Conservation (phyloP, 2,888 invertebrate genomes). For the Alloplasta piceator region DNA sequence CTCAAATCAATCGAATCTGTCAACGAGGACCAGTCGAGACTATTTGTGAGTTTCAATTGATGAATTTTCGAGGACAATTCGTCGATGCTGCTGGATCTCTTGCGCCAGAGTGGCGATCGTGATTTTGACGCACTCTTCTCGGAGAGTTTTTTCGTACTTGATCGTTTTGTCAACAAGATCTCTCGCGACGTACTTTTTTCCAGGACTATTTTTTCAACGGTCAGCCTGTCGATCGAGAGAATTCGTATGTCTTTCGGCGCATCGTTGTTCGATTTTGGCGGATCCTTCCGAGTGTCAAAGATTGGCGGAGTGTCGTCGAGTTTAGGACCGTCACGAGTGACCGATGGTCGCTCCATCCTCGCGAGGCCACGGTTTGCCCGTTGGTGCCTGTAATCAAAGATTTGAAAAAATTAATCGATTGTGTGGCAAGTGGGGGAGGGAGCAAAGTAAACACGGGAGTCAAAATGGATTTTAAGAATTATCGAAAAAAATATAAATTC, state of each 20-base stretch:
- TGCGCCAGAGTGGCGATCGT: slow-evolving; percentile 40
- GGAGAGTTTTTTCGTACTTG: slow-evolving; percentile 67
- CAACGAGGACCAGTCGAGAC: slow-evolving; percentile 27
- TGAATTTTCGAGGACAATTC: slow-evolving; percentile 44
- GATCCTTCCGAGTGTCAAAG: slow-evolving; percentile 18
- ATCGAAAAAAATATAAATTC: too few relatives aligned
- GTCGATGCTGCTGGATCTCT: slow-evolving; percentile 54
- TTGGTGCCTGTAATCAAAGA: slow-evolving; percentile 64
- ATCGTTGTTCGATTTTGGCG: slow-evolving; percentile 10
- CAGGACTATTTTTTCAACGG: slow-evolving; percentile 74
- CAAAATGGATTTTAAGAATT: too few relatives aligned
- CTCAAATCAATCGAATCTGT: slow-evolving; percentile 33
- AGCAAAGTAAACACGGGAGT: too few relatives aligned
- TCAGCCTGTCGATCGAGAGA: slow-evolving; percentile 74
- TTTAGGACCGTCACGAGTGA: slow-evolving; percentile 47
- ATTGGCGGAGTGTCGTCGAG: slow-evolving; percentile 17
- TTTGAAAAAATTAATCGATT: slow-evolving; percentile 6
- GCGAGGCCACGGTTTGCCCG: slow-evolving; percentile 7
- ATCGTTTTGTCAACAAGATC: slow-evolving; percentile 72
- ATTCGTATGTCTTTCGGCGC: slow-evolving; percentile 64
- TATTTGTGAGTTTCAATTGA: slow-evolving; percentile 39
- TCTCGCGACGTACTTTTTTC: slow-evolving; percentile 71
- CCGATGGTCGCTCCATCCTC: slow-evolving; percentile 66
- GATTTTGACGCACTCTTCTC: slow-evolving; percentile 55
- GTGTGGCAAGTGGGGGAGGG: neutral